Evolutionary conservation across 2,113 vertebrate genomes (phyloP), one percentile per base, ranked within the genome.

Genomic region (Falco punctatus): DNA sequence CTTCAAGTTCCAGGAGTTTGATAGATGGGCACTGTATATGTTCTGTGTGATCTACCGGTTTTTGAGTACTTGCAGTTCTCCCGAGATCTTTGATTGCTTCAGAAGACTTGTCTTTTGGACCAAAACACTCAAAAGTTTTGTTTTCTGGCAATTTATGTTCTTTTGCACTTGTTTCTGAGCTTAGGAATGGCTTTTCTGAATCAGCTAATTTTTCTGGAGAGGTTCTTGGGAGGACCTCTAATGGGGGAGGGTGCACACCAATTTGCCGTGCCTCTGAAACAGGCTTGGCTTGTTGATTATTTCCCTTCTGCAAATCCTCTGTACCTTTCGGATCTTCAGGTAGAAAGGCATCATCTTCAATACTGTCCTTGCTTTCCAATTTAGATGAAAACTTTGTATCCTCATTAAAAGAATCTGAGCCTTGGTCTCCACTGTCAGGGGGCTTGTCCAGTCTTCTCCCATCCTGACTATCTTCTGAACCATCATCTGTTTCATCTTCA

Each of bases 401-500:
- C 73, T 95, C 95, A 23, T 97, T 95, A 57, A 96, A 97, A 65
- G 96, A 95, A 95, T 96, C 93, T 5, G 94, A 97, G 71, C 94
- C 90, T 86, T 92, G 96, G 48, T 97, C 96, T 65, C 92, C 96
- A 59, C 87, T 80, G 57, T 84, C 87, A 57, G n/a, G 79, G 13
- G 96, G 79, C 69, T 94, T 88, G 48, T 96, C 92, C 66, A 97
- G 72, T 80, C 98, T 97, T 78, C 97, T 98, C 38, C 98, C 98
- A 52, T 99, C 99, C 90, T 99, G 99, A 94, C 98, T 99, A 64
- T 99, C 98, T 97, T 99, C 99, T 0, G 99, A 99, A 44, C 99
- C 99, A 73, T 99, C 99, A 28, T 99, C 99, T 0, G 98, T 98
- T 97, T 99, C 99, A 95, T 99, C 99, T 97, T 99, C 99, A 0